Conservation (phyloP, 2,888 invertebrate genomes). For the Drosophila kambysellisi region DNA sequence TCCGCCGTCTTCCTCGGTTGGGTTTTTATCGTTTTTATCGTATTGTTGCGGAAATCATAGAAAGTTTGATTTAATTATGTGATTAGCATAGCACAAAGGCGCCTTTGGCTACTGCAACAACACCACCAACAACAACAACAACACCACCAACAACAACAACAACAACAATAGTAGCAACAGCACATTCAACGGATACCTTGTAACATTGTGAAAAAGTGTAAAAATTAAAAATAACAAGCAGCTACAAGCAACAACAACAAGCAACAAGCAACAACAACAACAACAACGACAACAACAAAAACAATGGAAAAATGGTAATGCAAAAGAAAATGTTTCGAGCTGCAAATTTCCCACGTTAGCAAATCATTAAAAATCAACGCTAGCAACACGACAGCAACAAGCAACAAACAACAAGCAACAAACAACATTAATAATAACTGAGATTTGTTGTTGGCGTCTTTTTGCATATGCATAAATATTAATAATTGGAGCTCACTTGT, state of each 20-base stretch:
- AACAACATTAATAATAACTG: constrained; percentile 31
- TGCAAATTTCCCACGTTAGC: constrained; percentile 72
- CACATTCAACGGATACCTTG: constrained; percentile 46
- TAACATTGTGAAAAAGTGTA: constrained; percentile 71
- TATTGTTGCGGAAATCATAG: constrained; percentile 68
- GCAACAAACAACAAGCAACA: constrained; percentile 23
- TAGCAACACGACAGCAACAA: constrained; percentile 36
- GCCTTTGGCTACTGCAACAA: constrained; percentile 38
- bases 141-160: constrained; percentile 24
- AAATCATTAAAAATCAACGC: constrained; percentile 72
- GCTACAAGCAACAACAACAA: constrained; percentile 50
- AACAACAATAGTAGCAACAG: constrained; percentile 22
- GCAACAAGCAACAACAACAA: constrained; percentile 20
- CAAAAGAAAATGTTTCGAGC: constrained; percentile 54
- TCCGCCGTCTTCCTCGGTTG: not conserved
- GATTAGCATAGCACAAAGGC: constrained; percentile 76
- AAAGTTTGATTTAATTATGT: constrained; percentile 78
- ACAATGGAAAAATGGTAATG: constrained; percentile 67
- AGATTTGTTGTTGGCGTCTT: constrained; percentile 23
- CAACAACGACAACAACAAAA: constrained; percentile 20
- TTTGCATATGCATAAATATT: constrained; percentile 54
- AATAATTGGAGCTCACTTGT: constrained; percentile 43
- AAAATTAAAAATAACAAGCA: constrained; percentile 76
- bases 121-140: constrained; percentile 23
- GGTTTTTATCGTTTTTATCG: constrained; percentile 1